phyloP scores from a whole-genome alignment of 1,140 invertebrate species.

The Kradibia gibbosae region DNA sequence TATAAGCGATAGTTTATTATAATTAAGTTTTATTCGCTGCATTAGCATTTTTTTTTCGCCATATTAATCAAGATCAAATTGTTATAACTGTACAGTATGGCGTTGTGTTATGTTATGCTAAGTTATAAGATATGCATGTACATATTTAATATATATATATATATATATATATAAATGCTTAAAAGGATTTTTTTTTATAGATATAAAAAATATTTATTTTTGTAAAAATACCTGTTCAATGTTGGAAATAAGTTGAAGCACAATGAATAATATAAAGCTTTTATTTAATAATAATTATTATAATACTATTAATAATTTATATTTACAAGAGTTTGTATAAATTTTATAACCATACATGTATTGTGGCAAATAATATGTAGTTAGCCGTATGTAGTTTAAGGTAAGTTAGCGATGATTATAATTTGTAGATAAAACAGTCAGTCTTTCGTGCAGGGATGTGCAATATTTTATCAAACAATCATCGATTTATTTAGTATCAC shows the following conservation, averaged over 20 bases:
- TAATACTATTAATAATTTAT: conserved; percentile 39
- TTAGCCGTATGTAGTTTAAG: conserved; percentile 32
- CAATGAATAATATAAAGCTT: not conserved
- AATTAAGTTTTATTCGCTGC: conserved; percentile 19
- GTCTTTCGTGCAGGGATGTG: conserved; percentile 49
- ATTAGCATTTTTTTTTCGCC: conserved; percentile 14
- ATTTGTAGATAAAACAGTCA: conserved; percentile 52
- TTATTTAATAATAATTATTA: not conserved
- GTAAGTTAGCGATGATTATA: conserved; percentile 17
- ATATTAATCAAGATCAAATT: conserved; percentile 16
- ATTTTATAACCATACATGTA: conserved; percentile 18
- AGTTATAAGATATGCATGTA: conserved; percentile 41
- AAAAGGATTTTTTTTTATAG: not conserved
- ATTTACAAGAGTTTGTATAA: conserved; percentile 48
- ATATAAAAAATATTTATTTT: not conserved
- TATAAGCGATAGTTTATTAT: conserved; percentile 47
- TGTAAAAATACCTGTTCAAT: not conserved
- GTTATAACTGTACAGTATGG: conserved; percentile 46
- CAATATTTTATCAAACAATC: conserved; percentile 34
- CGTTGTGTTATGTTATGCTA: too few relatives aligned
- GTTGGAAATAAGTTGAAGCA: not conserved
- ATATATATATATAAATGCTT: not conserved
- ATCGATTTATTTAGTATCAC: conserved; percentile 24
- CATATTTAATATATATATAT: conserved; percentile 31
- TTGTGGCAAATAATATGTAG: conserved; percentile 36